Evolutionary conservation across 2,113 vertebrate genomes (phyloP), one percentile per base, ranked within the genome.

Genomic region (Suricata suricatta): DNA sequence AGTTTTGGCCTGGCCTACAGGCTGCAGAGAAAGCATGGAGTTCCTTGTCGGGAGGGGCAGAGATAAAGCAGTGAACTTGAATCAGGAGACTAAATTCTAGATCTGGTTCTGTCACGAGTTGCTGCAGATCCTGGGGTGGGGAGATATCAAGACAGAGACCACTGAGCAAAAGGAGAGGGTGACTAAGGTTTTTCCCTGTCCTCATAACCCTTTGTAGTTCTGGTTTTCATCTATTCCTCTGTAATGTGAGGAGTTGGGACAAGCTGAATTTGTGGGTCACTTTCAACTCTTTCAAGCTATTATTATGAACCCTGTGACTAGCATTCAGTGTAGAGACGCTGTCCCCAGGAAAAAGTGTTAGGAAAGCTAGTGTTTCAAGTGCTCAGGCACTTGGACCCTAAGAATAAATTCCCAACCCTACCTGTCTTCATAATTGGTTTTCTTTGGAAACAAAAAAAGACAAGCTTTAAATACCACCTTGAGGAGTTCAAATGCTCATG

Each of bases 51-150:
- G 23, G 31, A 0, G 4, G 17, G 27, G 3, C 21, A 6, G 0
- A 1, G 11, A 16, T 9, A 41, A 35, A 84, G 0, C 14, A 38
- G n/a, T 25, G 50, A 19, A 16, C 23, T 54, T n/a, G 7, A 84
- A 88, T 68, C 50, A 72, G 23, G 72, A 95, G 38, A 63, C 27
- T 69, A 85, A 41, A 94, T 85, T 54, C 31, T 31, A 57, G 66
- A 54, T 12, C 72, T 72, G 44, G 25, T 15, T 85, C 19, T 66
- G 15, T 47, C 35, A 3, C 0, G 1, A 25, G 44, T 27, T 79
- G 9, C 77, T 86, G 5, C 83, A 80, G 82, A 64, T 17, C 14
- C 7, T 19, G 50, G 38, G 27, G 7, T 2, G 16, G 21, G 4
- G 1, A 31, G 17, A 1, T 15, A 2, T 60, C 88, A 83, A 79